These are phyloP conservation scores for Stomorhina lunata DNA, from an alignment of 2,888 invertebrate genomes.

Conservation along the genomic window DNA sequence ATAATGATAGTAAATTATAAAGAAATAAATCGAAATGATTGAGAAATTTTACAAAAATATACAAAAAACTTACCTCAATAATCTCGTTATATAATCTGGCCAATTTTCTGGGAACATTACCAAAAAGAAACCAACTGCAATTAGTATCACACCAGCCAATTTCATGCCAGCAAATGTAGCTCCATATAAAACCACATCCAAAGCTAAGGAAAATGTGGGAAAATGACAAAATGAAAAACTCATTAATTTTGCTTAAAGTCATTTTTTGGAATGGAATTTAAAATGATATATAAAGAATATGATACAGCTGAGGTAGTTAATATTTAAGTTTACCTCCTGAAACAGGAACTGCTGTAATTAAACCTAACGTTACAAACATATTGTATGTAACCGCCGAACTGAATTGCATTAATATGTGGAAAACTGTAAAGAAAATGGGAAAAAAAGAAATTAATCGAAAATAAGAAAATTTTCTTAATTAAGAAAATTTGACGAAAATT, in stretches of 20 bases:
- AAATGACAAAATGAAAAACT: not conserved
- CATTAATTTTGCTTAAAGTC: not conserved
- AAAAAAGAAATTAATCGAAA: not conserved
- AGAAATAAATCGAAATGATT: no score
- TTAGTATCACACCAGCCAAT: conserved; percentile 94
- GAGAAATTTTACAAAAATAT: not conserved
- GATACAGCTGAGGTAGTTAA: not conserved
- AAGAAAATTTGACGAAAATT: not conserved
- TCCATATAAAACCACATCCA: conserved; percentile 92
- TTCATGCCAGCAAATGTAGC: conserved; percentile 96
- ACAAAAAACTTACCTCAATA: conserved; percentile 86
- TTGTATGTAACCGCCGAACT: conserved; percentile 96
- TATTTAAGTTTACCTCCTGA: conserved; percentile 88
- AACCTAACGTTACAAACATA: conserved; percentile 95
- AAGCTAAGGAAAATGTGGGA: conserved; percentile 81
- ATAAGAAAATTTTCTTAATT: not conserved
- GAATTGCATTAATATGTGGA: conserved; percentile 95
- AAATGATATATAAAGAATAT: not conserved
- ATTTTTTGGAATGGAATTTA: no score
- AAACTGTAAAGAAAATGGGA: conserved; percentile 83
- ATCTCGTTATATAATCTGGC: conserved; percentile 95
- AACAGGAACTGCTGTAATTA: conserved; percentile 95
- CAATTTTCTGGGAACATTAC: conserved; percentile 98
- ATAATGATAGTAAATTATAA: not conserved
- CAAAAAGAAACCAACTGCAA: conserved; percentile 93